Evolutionary conservation across 1,140 invertebrate species (phyloP).

Genomic region (Macrocentrus cingulum): DNA sequence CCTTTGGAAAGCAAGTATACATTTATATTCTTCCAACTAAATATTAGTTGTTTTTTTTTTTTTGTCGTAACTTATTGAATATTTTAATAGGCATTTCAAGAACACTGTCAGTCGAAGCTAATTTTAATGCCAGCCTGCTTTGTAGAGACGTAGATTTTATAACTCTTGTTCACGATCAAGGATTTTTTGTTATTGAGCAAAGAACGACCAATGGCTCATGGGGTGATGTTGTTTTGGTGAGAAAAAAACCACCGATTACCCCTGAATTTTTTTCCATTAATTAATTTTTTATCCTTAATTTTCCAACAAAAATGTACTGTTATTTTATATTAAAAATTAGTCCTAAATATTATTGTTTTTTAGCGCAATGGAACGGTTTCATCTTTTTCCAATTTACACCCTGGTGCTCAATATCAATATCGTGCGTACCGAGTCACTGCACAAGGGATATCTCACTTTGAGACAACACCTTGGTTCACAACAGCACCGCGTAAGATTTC

Average conservation of each 20-base stretch:
- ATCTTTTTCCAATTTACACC: constrained; percentile 19
- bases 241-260: background rate
- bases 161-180: constrained; percentile 37
- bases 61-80: background rate
- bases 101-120: constrained; percentile 13
- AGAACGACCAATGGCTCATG: constrained; percentile 3
- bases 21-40: too few relatives aligned
- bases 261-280: background rate
- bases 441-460: constrained; percentile 32
- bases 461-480: constrained; percentile 37
- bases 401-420: constrained; percentile 33
- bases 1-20: background rate
- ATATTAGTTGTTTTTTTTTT: background rate
- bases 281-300: too few relatives aligned
- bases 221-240: constrained; percentile 29
- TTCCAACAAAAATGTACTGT: too few relatives aligned
- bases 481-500: constrained; percentile 31
- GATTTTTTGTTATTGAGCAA: constrained; percentile 38
- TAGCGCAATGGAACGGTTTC: constrained; percentile 22
- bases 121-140: constrained; percentile 34
- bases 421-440: constrained; percentile 30
- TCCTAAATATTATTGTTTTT: too few relatives aligned
- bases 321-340: too few relatives aligned
- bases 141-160: constrained; percentile 35
- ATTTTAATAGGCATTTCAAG: background rate